A percentile compares a stretch with the other conserved stretches of the same genome.
Evolutionary conservation across 2,888 invertebrate species (phyloP).

Genomic region (Hymenopus coronatus): DNA sequence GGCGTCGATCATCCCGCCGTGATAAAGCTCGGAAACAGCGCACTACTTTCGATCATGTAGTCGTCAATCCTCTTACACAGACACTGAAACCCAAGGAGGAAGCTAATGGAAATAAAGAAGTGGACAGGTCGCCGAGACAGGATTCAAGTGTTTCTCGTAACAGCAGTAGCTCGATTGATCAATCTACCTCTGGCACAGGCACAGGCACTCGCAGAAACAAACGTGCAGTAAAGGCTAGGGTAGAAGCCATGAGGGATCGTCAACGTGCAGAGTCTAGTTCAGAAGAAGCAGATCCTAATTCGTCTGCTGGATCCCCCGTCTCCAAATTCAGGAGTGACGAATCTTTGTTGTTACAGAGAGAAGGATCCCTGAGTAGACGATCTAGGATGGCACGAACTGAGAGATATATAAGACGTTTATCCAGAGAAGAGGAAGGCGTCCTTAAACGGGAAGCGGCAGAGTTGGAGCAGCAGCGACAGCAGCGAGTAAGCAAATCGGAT

Average conservation of each 20-base stretch:
- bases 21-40: conserved; percentile 53
- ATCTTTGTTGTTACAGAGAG: conserved; percentile 46
- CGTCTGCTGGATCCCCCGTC: conserved; percentile 41
- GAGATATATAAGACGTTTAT: conserved; percentile 72
- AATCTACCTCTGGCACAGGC: conserved; percentile 47
- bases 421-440: conserved; percentile 64
- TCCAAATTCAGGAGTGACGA: conserved; percentile 22
- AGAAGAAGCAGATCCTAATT: conserved; percentile 55
- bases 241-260: conserved; percentile 62
- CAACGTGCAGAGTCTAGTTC: conserved; percentile 64
- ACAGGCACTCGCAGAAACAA: conserved; percentile 51
- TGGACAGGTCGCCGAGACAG: background rate
- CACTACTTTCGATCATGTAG: conserved; percentile 64
- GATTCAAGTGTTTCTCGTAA: conserved; percentile 37
- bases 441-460: conserved; percentile 55
- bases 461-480: conserved; percentile 25
- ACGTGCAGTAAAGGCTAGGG: conserved; percentile 62
- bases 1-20: conserved; percentile 41
- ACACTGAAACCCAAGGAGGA: conserved; percentile 14
- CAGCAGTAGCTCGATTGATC: conserved; percentile 39
- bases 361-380: conserved; percentile 59
- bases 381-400: conserved; percentile 76
- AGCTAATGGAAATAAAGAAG: background rate
- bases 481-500: conserved; percentile 43
- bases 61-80: conserved; percentile 46